Evolutionary conservation across 2,113 vertebrate species (phyloP).

Genomic region (Cettia cetti): DNA sequence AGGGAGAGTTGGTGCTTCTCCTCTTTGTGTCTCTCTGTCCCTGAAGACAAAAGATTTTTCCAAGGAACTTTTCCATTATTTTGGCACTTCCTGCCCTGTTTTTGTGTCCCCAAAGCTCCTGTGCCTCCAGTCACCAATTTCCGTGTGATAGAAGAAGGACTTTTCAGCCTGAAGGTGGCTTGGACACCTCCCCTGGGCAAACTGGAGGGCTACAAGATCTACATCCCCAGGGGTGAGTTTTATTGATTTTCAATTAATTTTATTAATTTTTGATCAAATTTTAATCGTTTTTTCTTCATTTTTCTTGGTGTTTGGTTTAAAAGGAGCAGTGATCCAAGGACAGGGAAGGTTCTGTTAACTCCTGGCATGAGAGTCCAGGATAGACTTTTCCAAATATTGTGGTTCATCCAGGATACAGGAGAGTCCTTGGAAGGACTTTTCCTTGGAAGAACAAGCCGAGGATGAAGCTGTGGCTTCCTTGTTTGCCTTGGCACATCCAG

Average conservation of each 20-base stretch:
- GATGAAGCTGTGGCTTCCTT: background rate
- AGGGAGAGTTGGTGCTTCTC: background rate
- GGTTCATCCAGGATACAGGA: background rate
- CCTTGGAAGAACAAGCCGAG: background rate
- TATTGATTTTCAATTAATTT: background rate
- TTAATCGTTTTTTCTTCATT: background rate
- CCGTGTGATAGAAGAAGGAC: conserved; percentile 84
- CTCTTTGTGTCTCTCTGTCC: background rate
- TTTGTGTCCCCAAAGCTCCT: conserved; percentile 62
- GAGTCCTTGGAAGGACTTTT: background rate
- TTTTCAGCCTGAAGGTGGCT: conserved; percentile 81
- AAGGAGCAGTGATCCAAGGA: background rate
- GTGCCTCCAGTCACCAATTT: conserved; percentile 84
- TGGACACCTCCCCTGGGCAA: conserved; percentile 82
- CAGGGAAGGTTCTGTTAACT: background rate
- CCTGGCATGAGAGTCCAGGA: background rate
- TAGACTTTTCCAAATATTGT: background rate
- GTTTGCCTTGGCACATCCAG: background rate
- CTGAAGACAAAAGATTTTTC: background rate
- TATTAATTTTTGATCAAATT: rapidly evolving
- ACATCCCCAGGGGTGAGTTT: conserved; percentile 82
- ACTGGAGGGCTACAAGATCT: conserved; percentile 82
- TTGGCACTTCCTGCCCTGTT: background rate
- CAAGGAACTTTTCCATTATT: background rate
- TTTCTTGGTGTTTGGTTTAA: background rate